Evolutionary conservation across 2,797 vertebrate genomes (phyloP).

Genomic region (Falco concolor): DNA sequence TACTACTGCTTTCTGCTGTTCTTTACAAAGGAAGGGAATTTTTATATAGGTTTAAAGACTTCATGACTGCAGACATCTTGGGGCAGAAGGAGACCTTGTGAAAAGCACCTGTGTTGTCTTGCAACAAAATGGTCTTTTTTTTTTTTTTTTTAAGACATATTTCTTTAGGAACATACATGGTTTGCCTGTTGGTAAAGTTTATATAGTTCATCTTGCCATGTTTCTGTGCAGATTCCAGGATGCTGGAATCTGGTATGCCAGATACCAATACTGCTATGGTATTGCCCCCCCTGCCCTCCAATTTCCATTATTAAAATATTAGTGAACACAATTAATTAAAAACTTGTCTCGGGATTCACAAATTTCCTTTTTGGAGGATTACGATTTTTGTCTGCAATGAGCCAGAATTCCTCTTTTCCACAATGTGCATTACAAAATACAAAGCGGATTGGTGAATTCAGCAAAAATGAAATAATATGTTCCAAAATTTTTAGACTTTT

Average conservation of each 20-base stretch:
- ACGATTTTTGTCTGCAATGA: not conserved
- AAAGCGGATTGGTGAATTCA: not conserved
- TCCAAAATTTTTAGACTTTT: not conserved
- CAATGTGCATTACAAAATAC: not conserved
- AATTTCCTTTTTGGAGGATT: not conserved
- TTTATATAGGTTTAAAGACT: not conserved
- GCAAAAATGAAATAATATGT: not conserved
- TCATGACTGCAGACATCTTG: not conserved
- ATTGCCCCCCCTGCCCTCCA: not conserved
- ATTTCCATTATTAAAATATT: not conserved
- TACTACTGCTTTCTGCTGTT: not conserved
- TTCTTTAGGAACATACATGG: not conserved
- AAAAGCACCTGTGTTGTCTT: not conserved
- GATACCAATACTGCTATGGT: not conserved
- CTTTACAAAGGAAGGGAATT: not conserved
- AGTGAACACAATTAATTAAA: not conserved
- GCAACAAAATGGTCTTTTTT: not conserved
- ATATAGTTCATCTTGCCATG: accelerated
- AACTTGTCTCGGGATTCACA: not conserved
- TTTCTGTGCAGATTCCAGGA: not conserved
- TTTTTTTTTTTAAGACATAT: not conserved
- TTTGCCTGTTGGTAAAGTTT: not conserved
- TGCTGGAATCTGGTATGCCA: too few relatives aligned
- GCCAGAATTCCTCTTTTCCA: not conserved
- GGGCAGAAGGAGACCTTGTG: not conserved